Evolutionary conservation across 2,797 vertebrate species (phyloP), one percentile per base, ranked within the genome.

Genomic region (Eupleurogrammus muticus): DNA sequence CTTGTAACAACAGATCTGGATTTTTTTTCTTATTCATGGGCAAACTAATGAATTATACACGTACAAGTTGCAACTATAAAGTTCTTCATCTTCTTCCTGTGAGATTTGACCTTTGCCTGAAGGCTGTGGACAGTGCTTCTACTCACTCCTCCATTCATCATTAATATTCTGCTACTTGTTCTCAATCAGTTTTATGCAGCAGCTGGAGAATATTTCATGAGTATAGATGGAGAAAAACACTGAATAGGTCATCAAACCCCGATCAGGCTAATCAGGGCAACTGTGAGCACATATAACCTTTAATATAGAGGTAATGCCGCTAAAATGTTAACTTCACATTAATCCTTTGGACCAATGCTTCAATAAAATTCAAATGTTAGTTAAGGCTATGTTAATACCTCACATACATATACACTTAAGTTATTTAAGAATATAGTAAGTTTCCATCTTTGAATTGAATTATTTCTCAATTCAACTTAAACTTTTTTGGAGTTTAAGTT

Each of bases 101-200:
- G 42, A 63, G 68, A 54, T 1, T 2, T 63, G 64, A 73, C 69
- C 48, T 73, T 63, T 77, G 34, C 61, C 66, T 52, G 9, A 56
- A 66, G 34, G 56, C 60, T 49, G 11, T 8, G 52, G 36, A 56
- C 52, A 4, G 16, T 2, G 51, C 34, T 42, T 44, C 52, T 23
- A 1, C 23, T 40, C 36, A 40, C 23, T 28, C 17, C 2, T 36
- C 64, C 59, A 60, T 59, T 28, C 48, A 54, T 65, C 50, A 14
- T 50, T 60, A 55, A 44, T 24, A 14, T 40, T 21, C 14, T 9
- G 16, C 24, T 10, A 38, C 36, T 14, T 14, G 16, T 17, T 42
- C 14, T 42, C 16, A 16, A 46, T 71, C 35, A 50, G 50, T 46
- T 61, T 60, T 36, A 53, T 24, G 5, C 54, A 34, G 16, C 36